Evolutionary conservation across 2,888 invertebrate genomes (phyloP).

Genomic region (Eristalinus sepulchralis): DNA sequence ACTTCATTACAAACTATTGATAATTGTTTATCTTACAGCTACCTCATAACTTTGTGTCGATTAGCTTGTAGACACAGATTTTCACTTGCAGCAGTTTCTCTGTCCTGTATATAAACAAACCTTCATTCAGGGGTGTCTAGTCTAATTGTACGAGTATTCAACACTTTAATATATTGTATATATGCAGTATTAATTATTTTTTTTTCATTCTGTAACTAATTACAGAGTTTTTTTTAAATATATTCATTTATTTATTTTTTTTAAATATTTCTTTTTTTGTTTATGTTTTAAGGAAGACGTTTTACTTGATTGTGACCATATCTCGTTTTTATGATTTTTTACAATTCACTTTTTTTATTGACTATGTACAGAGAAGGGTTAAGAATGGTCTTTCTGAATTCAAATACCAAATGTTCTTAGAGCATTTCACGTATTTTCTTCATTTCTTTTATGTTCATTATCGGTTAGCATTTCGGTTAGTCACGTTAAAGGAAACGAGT

Average conservation of each 20-base stretch:
- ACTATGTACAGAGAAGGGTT: conserved; percentile 7
- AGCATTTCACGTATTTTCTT: conserved; percentile 44
- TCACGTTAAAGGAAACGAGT: conserved; percentile 41
- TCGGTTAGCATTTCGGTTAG: conserved; percentile 2
- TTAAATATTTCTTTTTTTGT: conserved; percentile 52
- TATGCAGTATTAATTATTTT: background rate
- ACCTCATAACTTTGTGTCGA: conserved; percentile 1
- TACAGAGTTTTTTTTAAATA: conserved; percentile 39
- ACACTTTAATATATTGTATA: conserved; percentile 61
- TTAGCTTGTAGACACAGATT: conserved; percentile 29
- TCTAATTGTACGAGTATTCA: conserved; percentile 30
- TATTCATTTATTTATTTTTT: conserved; percentile 22
- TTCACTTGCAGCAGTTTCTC: conserved; percentile 17
- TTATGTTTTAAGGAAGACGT: conserved; percentile 75
- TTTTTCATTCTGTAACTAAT: conserved; percentile 16
- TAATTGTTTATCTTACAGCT: background rate
- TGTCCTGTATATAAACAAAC: conserved; percentile 48
- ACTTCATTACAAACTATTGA: conserved; percentile 18
- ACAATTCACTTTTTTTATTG: background rate
- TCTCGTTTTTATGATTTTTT: conserved; percentile 38
- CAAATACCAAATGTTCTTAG: conserved; percentile 57
- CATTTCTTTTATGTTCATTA: background rate
- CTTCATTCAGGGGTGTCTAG: conserved; percentile 20
- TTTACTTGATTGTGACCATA: conserved; percentile 78
- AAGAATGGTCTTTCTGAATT: conserved; percentile 64